These are phyloP conservation scores for Papio anubis DNA, from an alignment of 2,113 vertebrate species.

Conservation along the genomic window DNA sequence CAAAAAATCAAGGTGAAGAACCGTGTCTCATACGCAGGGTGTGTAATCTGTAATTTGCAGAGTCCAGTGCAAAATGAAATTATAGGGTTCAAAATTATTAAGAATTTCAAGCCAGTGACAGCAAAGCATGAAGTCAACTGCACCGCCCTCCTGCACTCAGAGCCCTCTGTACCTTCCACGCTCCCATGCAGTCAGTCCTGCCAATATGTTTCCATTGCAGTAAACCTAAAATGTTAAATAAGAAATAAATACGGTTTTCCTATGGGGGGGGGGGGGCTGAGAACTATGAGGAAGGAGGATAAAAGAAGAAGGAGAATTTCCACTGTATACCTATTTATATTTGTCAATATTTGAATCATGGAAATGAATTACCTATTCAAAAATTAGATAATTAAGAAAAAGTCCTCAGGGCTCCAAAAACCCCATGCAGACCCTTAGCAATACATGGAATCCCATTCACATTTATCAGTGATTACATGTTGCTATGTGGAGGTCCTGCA, in stretches of 20 bases:
- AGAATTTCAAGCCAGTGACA: background rate
- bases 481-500: background rate
- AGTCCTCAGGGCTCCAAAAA: background rate
- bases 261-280: accelerated
- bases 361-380: background rate
- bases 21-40: background rate
- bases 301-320: background rate
- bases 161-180: background rate
- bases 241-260: background rate
- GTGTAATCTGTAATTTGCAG: background rate
- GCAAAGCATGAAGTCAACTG: background rate
- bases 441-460: background rate
- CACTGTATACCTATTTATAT: background rate
- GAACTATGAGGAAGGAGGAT: background rate
- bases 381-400: background rate
- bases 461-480: background rate
- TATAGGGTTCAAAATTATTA: background rate
- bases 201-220: background rate
- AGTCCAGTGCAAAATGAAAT: background rate
- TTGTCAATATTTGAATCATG: background rate
- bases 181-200: background rate
- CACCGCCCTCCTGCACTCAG: background rate
- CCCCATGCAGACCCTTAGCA: background rate
- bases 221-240: background rate
- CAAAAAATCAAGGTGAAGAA: background rate